Evolutionary conservation across 2,888 invertebrate genomes (phyloP).

Genomic region (Tachina lurida): DNA sequence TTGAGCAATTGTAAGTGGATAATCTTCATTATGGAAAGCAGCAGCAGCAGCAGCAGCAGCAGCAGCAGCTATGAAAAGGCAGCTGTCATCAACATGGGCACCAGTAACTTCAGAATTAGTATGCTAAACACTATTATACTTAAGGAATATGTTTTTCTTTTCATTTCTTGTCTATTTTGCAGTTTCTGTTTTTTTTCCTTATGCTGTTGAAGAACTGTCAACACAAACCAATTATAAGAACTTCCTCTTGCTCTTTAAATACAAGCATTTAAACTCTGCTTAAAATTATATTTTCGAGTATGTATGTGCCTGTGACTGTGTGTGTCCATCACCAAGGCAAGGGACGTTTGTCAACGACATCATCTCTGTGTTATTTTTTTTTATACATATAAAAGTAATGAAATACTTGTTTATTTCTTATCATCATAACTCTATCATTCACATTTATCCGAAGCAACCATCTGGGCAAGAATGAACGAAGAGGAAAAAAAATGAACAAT

Average conservation of each 20-base stretch:
- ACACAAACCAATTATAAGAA: conserved; percentile 70
- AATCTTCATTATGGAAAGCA: conserved; percentile 45
- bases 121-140: conserved; percentile 65
- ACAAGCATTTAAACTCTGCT: conserved; percentile 12
- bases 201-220: conserved; percentile 62
- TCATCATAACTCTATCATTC: conserved; percentile 70
- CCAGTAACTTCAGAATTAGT: conserved; percentile 66
- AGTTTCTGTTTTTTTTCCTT: background rate
- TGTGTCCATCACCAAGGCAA: conserved; percentile 15
- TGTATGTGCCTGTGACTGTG: background rate
- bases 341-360: conserved; percentile 51
- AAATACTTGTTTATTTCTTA: conserved; percentile 71
- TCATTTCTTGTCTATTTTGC: conserved; percentile 17
- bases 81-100: no score
- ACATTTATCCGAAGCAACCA: conserved; percentile 66
- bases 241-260: conserved; percentile 53
- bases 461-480: conserved; percentile 57
- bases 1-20: conserved; percentile 58
- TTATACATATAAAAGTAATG: conserved; percentile 57
- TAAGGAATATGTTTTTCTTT: conserved; percentile 55
- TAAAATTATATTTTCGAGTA: background rate
- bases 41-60: conserved; percentile 19
- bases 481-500: conserved; percentile 61
- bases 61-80: conserved; percentile 21
- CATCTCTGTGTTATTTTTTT: conserved; percentile 29